Conservation (phyloP, 1,140 invertebrate genomes). For the Drosophila persimilis region DNA sequence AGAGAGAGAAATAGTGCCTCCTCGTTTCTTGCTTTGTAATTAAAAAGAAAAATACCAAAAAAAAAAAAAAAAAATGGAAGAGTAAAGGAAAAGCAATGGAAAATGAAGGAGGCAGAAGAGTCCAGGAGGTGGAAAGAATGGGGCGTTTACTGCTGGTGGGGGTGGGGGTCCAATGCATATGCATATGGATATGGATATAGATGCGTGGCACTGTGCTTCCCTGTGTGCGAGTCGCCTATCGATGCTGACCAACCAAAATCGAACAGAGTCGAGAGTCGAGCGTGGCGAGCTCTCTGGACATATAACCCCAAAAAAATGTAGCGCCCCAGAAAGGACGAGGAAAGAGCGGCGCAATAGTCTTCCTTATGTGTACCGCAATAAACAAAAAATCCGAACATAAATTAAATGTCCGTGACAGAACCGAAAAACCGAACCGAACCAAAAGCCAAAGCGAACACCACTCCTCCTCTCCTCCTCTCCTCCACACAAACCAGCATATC, state of each 20-base stretch:
- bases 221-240: slow-evolving; percentile 9
- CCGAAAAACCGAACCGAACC: neutral
- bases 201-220: slow-evolving; percentile 15
- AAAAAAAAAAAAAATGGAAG: neutral
- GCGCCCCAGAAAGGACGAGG: neutral
- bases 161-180: slow-evolving; percentile 14
- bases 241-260: slow-evolving; percentile 76
- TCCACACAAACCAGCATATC: too few relatives aligned
- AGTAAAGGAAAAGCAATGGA: neutral
- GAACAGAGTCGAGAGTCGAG: slow-evolving; percentile 41
- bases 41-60: slow-evolving; percentile 62
- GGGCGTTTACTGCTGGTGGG: slow-evolving; percentile 9
- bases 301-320: slow-evolving; percentile 8
- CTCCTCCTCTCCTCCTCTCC: neutral
- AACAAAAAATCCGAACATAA: slow-evolving; percentile 67
- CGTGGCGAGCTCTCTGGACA: neutral
- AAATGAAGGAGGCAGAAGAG: neutral
- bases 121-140: neutral
- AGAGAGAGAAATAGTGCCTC: slow-evolving; percentile 14
- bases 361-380: slow-evolving; percentile 51
- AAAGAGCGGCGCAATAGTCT: neutral
- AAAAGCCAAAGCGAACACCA: neutral
- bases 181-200: slow-evolving; percentile 27
- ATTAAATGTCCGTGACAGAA: slow-evolving; percentile 50
- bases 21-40: slow-evolving; percentile 58